Evolutionary conservation across 1,140 invertebrate species (phyloP), one percentile per base, ranked within the genome.

Genomic region (Ceratosolen solmsi): DNA sequence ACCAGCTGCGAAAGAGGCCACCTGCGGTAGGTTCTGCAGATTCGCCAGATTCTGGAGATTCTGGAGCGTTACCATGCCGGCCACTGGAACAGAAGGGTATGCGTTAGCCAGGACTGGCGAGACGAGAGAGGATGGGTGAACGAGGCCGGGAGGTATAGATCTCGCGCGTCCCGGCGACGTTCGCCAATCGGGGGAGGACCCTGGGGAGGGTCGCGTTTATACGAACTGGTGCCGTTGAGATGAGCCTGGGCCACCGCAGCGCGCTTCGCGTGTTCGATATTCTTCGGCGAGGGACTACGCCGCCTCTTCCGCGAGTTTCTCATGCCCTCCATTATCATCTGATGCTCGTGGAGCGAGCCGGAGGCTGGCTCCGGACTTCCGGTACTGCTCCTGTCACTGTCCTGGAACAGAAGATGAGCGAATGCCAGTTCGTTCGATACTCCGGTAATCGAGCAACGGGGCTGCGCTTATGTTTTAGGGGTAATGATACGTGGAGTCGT

Each of bases 191-290:
- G n/a, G n/a, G n/a, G n/a, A n/a, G n/a, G n/a, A n/a, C n/a, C n/a
- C n/a, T n/a, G n/a, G 11, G 2, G 3, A 11, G 51, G 51, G 17
- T 15, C 41, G 20, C 49, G 25, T 41, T 27, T 90, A 86, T 94
- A 94, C 94, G 93, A 93, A 96, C 95, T 96, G 89, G 95, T 95
- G 91, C 95, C 95, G 91, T 96, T 94, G n/a, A 94, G 88, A 88
- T 94, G 94, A 27, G 93, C 93, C 82, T 86, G 92, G 68, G 87
- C 91, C 79, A 90, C 89, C 73, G 90, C 89, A 25, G 92, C 92
- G 36, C 90, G 89, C 84, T 92, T 90, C 54, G 90, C 90, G 63
- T 92, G 92, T 41, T 93, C 91, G 71, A 91, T 89, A 85, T 89
- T 89, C 80, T 91, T 90, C 5, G 90, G 90, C 9, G 90, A 90